A percentile compares a stretch with the other conserved stretches of the same genome.
These are phyloP conservation scores for Drosophila suboccidentalis DNA, from an alignment of 2,888 invertebrate species.

Conservation along the genomic window DNA sequence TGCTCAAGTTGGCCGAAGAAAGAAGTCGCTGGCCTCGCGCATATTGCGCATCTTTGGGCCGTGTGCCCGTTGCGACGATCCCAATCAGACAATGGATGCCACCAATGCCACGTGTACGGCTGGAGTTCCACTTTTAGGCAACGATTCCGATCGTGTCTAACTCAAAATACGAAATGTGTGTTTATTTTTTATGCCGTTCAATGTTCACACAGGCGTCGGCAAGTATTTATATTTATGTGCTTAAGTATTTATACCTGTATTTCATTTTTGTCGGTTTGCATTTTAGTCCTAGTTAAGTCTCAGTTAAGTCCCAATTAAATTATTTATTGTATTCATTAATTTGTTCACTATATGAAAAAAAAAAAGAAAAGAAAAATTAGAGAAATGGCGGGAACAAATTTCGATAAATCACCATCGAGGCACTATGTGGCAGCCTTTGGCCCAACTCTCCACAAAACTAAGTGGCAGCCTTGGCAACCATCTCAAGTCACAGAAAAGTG, in stretches of 20 bases:
- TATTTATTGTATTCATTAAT: no score
- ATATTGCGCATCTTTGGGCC: constrained; percentile 78
- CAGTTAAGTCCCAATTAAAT: no score
- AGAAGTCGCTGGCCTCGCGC: constrained; percentile 66
- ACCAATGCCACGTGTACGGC: constrained; percentile 71
- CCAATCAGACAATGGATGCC: constrained; percentile 53
- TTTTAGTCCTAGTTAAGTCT: constrained; percentile 32
- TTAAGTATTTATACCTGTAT: constrained; percentile 30
- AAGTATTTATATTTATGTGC: constrained; percentile 38
- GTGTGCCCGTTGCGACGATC: constrained; percentile 78
- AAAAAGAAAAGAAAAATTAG: no score
- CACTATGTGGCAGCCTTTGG: no score
- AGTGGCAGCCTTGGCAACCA: no score
- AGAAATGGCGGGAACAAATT: no score
- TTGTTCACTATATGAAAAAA: constrained; percentile 6
- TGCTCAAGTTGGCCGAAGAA: constrained; percentile 28
- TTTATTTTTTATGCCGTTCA: constrained; percentile 12
- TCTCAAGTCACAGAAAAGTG: no score
- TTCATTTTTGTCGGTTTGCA: constrained; percentile 4
- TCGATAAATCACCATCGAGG: no score
- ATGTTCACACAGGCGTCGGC: constrained; percentile 37
- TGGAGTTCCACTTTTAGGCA: constrained; percentile 68
- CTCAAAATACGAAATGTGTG: background rate
- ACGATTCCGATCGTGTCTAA: constrained; percentile 29
- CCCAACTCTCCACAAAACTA: no score